Base-by-base conservation (phyloP, 2,797 vertebrate species). In the Cheracebus regulus region DNA sequence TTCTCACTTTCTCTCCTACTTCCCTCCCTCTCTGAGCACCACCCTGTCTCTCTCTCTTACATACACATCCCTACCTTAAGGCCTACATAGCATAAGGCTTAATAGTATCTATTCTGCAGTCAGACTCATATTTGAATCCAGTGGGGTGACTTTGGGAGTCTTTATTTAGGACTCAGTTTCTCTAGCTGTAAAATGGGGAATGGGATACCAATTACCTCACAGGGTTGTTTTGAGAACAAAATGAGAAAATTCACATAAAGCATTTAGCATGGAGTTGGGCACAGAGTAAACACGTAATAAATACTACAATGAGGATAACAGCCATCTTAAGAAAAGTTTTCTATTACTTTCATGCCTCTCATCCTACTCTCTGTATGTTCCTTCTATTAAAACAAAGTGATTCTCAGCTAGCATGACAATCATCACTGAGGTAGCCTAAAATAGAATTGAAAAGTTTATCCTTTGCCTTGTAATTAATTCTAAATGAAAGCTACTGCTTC, bases 381-480 rank as follows among this genome's bases (percentile, higher is more conserved):
- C 64, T 82, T 93, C 41, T 70, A 7, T 67, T 41, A 79, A 39
- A 17, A 88, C 17, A 88, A 85, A 14, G 79, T 75, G 67, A 90
- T 93, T 92, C 33, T 22, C 30, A 75, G 70, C 9, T 28, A 41
- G 26, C 72, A 15, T 58, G 19, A 36, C 2, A 73, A 89, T 79
- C 84, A 91, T 39, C 39, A 64, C 17, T 64, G 22, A 64, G 30
- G 79, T 28, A 67, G 15, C 12, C 41, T 55, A 80, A 58, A 95
- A 75, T 36, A 76, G 9, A 93, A 46, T 82, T 82, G 28, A 94
- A 96, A 82, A 89, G 11, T 61, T 85, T 73, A 85, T 64, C 9
- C 81, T 79, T 88, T 83, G 30, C 88, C 80, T 67, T 90, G 30
- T 57, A 94, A n/a, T 67, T 50, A 94, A n/a, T n/a, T 67, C 64